These are phyloP conservation scores for Macrostomum cliftonense DNA, from an alignment of 2,888 invertebrate genomes.

Conservation along the genomic window DNA sequence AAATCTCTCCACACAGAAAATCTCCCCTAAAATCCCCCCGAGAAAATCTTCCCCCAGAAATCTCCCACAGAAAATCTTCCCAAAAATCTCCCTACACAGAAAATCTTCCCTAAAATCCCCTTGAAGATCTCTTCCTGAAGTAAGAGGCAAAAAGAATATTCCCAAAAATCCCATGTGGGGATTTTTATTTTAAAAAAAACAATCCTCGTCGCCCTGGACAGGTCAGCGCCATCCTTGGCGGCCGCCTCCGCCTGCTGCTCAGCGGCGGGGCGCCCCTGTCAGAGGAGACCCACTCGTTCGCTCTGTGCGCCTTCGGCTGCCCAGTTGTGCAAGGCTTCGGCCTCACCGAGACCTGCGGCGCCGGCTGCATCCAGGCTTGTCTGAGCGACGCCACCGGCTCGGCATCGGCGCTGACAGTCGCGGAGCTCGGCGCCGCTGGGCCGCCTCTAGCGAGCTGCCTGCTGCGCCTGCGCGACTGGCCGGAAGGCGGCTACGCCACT, in stretches of 20 bases:
- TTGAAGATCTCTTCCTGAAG: no score
- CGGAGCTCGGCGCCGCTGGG: slow-evolving; percentile 75
- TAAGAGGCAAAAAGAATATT: no score
- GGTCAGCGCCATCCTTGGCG: slow-evolving; percentile 53
- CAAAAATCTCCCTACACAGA: no score
- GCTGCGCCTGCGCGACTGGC: slow-evolving; percentile 71
- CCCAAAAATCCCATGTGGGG: no score
- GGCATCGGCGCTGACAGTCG: slow-evolving; percentile 49
- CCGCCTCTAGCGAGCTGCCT: slow-evolving; percentile 65
- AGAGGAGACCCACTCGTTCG: slow-evolving; percentile 80
- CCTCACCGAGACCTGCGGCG: slow-evolving; percentile 84
- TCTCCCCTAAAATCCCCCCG: no score
- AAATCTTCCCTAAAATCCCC: no score
- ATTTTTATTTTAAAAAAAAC: no score
- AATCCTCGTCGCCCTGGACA: no score
- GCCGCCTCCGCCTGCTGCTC: slow-evolving; percentile 65
- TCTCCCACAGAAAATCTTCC: no score
- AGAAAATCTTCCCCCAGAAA: no score
- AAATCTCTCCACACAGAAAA: no score
- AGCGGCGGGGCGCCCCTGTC: slow-evolving; percentile 85
- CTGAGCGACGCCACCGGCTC: slow-evolving; percentile 43
- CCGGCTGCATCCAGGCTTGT: slow-evolving; percentile 45
- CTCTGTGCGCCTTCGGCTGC: slow-evolving; percentile 70
- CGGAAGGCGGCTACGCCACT: slow-evolving; percentile 71
- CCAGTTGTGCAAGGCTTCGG: slow-evolving; percentile 82